Evolutionary conservation across 1,140 invertebrate genomes (phyloP), one percentile per base, ranked within the genome.

Genomic region (Varroa destructor): DNA sequence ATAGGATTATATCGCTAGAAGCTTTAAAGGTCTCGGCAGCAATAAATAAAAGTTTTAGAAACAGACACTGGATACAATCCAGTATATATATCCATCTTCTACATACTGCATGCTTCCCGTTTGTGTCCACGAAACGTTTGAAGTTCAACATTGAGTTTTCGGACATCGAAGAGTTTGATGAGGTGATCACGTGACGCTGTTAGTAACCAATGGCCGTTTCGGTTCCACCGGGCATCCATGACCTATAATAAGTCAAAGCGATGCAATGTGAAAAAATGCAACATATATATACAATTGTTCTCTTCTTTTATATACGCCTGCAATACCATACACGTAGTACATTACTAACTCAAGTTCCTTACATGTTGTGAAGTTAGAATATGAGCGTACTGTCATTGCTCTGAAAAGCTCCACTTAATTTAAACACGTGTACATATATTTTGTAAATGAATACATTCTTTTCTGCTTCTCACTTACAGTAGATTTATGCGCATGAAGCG

Each of bases 161-260:
- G 84, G 75, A 99, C 87, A 80, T 99, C 97, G 82, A 99, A 99
- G 51, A 99, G 80, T 81, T 99, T 99, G 1, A 99, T 83, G 56
- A 99, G 82, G 83, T 99, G 95, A 82, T 99, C 97, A 73, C 97
- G 83, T 8, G 94, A 97, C 0, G 93, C 95, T 10, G 95, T 98
- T n/a, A 99, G 86, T 55, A 99, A 80, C 96, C 97, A 99, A 80
- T 99, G 98, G 1, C 97, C 97, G 84, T 99, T 99, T 71, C 88
- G 86, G 81, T 99, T 99, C 95, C 96, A 99, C 79, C 94, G 91
- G 2, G 98, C 84, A 79, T 98, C 93, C 91, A 97, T 99, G 0
- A 99, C 96, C 89, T 91, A 76, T n/a, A 80, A 78, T 75, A 73
- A 75, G 74, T 71, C 8, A 56, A 42, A 70, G 56, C 56, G 61